Percentiles rank a stretch among this genome's conserved stretches.
Conservation (phyloP, 2,888 invertebrate species). For the Drosophila greeni region DNA sequence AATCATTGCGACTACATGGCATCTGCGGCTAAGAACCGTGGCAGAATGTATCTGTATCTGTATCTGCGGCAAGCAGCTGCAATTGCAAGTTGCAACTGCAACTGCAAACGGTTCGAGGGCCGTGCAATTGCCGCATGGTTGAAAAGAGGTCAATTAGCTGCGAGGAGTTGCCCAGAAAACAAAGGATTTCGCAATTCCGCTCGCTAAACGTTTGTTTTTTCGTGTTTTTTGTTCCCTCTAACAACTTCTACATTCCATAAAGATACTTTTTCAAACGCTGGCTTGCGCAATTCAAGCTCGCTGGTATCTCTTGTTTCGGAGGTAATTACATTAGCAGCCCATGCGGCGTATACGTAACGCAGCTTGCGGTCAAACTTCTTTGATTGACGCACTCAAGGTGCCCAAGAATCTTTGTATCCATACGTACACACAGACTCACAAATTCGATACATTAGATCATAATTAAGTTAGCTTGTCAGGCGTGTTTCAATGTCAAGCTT, state of each 20-base stretch:
- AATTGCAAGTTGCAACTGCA: conserved; percentile 33
- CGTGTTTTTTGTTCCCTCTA: background rate
- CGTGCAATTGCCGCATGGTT: conserved; percentile 71
- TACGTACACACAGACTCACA: background rate
- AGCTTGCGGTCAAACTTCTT: conserved; percentile 30
- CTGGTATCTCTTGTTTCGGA: conserved; percentile 20
- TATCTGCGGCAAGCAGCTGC: conserved; percentile 14
- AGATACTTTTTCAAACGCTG: conserved; percentile 39
- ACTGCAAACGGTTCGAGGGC: conserved; percentile 56
- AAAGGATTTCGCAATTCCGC: conserved; percentile 46
- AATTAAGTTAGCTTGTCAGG: conserved; percentile 30
- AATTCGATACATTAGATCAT: conserved; percentile 36
- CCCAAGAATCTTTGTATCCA: conserved; percentile 13
- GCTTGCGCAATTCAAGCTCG: conserved; percentile 25
- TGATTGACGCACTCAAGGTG: conserved; percentile 38
- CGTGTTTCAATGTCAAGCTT: conserved; percentile 32
- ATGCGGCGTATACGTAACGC: conserved; percentile 39
- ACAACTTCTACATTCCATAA: conserved; percentile 49
- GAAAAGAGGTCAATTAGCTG: conserved; percentile 74
- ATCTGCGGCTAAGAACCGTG: conserved; percentile 60
- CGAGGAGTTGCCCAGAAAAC: conserved; percentile 39
- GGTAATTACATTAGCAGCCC: conserved; percentile 32
- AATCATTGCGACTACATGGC: conserved; percentile 63
- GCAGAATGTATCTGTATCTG: conserved; percentile 37
- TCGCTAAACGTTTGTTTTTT: conserved; percentile 29